phyloP scores from a whole-genome alignment of 2,113 vertebrate genomes.

The Sinocyclocheilus anophthalmus region DNA sequence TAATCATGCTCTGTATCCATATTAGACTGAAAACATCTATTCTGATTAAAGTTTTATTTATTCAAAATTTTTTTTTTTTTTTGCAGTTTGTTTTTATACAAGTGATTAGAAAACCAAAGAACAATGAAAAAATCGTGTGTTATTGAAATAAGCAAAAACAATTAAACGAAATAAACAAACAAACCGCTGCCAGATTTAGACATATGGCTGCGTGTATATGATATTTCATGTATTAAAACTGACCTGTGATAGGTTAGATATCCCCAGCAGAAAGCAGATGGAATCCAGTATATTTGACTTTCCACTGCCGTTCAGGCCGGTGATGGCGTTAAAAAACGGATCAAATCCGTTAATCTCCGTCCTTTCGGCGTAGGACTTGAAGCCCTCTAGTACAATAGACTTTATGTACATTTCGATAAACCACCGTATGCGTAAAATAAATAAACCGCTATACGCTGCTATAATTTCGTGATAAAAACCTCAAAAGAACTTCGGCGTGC shows the following conservation, averaged over 20 bases:
- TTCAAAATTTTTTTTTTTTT: neutral
- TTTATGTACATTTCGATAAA: slow-evolving; percentile 86
- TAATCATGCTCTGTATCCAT: neutral
- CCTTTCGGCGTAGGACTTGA: slow-evolving; percentile 94
- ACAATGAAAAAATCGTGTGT: neutral
- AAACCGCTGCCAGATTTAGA: neutral
- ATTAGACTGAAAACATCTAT: neutral
- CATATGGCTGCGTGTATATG: neutral
- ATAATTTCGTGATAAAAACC: neutral
- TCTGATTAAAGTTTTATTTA: neutral
- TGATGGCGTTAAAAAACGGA: slow-evolving; percentile 94
- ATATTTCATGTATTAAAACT: slow-evolving; percentile 38
- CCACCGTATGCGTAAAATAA: neutral
- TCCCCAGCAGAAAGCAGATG: slow-evolving; percentile 94
- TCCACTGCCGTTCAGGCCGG: slow-evolving; percentile 95
- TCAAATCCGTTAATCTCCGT: slow-evolving; percentile 91
- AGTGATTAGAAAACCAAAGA: neutral
- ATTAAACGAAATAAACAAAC: neutral
- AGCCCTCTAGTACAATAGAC: slow-evolving; percentile 90
- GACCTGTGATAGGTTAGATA: slow-evolving; percentile 88
- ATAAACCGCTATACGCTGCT: neutral
- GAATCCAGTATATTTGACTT: slow-evolving; percentile 97
- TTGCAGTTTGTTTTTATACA: neutral
- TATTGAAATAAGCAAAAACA: neutral
- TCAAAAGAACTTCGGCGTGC: no score